Base-by-base conservation (phyloP, 2,888 invertebrate genomes). In the Agrochola macilenta region DNA sequence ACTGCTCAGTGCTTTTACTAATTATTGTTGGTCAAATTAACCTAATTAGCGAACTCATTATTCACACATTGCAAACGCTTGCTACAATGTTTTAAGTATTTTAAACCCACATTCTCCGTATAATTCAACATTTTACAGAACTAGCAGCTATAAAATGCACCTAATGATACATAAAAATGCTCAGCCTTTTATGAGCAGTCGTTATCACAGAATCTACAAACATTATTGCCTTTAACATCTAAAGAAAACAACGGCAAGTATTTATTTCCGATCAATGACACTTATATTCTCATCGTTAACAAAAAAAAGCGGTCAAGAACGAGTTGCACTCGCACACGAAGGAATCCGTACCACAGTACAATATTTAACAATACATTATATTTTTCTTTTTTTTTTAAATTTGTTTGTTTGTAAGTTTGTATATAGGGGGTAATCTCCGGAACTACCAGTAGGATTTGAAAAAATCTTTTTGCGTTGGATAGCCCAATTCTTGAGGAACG, bases 151-250 rank as follows among this genome's bases (percentile, higher is more conserved):
- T 90, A 89, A 89, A 88, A 87, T 71, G 79, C 69, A 81, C 78
- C 80, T 81, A 84, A 86, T 79, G 85, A 86, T 72, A 76, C 86
- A 89, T 89, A 87, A 82, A 89, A 87, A 87, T 82, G 79, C 79
- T 72, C 69, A 81, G 69, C 84, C 84, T 74, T 90, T 90, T 88
- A 89, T 84, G 79, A 83, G 74, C 80, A 79, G 66, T 72, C 85
- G 86, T 85, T 88, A 90, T 89, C 88, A 78, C 63, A 43, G 77
- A 77, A 89, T 89, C 85, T 81, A 89, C 85, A 81, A 84, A 82
- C 74, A 85, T 85, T 83, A 79, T 78, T 81, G 52, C 69, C 64
- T 73, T 77, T 79, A 76, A 82, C 65, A 82, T 74, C 63, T 69
- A 69, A 57, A 82, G 74, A 84, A 76, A 84, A 66, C 80, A 78